phyloP scores from a whole-genome alignment of 2,113 vertebrate genomes.

The Cheilinus undulatus region DNA sequence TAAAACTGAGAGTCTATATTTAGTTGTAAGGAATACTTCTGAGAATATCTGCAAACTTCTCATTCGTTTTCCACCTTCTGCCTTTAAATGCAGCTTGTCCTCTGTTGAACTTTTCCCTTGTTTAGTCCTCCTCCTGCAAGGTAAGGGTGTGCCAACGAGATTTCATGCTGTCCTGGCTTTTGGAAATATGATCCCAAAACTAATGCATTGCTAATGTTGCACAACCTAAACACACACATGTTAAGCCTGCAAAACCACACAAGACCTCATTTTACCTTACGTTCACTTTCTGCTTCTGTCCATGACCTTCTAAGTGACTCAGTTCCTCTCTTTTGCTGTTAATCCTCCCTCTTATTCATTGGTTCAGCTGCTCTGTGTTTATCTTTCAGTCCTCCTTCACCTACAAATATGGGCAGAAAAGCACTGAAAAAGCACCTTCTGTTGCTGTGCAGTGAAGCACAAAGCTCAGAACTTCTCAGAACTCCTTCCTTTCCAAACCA shows the following conservation, averaged over 20 bases:
- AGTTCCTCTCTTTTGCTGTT: conserved; percentile 7
- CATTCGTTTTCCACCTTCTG: conserved; percentile 8
- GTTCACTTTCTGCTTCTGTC: conserved; percentile 16
- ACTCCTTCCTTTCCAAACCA: conserved; percentile 55
- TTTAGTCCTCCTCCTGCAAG: neutral
- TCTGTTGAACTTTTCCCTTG: conserved; percentile 33
- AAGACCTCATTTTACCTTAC: conserved; percentile 22
- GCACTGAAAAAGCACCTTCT: conserved; percentile 15
- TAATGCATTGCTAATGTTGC: conserved; percentile 47
- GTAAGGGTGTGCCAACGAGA: conserved; percentile 39
- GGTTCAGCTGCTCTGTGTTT: conserved; percentile 29
- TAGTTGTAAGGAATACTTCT: conserved; percentile 15
- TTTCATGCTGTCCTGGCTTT: conserved; percentile 54
- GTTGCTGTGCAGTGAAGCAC: conserved; percentile 39
- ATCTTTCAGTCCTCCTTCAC: conserved; percentile 9
- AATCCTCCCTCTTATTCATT: conserved; percentile 8
- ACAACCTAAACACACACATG: conserved; percentile 21
- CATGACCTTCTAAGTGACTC: conserved; percentile 1
- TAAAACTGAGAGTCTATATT: conserved; percentile 2
- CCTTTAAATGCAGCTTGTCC: conserved; percentile 17
- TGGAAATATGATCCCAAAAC: conserved; percentile 39
- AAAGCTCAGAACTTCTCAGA: conserved; percentile 36
- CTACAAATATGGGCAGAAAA: conserved; percentile 38
- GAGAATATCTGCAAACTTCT: conserved; percentile 1
- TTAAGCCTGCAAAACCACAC: conserved; percentile 1